Percentiles rank a stretch among this genome's conserved stretches.
These are phyloP conservation scores for Mastacembelus armatus DNA, from an alignment of 2,797 vertebrate species.

Conservation along the genomic window DNA sequence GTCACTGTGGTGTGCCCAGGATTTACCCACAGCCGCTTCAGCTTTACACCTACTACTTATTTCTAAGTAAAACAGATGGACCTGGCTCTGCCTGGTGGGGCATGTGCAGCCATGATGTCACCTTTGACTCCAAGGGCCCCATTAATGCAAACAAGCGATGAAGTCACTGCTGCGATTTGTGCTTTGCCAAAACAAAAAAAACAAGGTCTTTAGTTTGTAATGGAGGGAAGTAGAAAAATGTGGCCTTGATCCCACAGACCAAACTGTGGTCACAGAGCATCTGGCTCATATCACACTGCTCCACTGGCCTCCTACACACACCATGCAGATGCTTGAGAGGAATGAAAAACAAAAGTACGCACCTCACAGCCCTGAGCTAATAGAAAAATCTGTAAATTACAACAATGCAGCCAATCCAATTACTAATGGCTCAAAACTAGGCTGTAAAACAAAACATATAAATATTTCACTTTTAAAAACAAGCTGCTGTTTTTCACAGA, in stretches of 20 bases:
- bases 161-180: constrained; percentile 1
- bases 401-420: no score
- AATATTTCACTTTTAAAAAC: no score
- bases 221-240: neutral
- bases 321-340: neutral
- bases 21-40: neutral
- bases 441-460: no score
- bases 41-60: constrained; percentile 17
- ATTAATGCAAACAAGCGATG: constrained; percentile 28
- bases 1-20: neutral
- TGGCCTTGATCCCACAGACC: neutral
- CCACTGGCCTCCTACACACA: neutral
- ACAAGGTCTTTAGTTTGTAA: neutral
- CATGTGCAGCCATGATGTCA: constrained; percentile 6
- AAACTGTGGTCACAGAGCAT: neutral
- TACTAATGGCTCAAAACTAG: no score
- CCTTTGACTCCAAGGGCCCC: constrained; percentile 17
- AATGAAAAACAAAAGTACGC: neutral
- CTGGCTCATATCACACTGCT: neutral
- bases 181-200: neutral
- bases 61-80: constrained; percentile 20
- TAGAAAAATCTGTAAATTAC: no score
- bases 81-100: neutral
- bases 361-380: no score
- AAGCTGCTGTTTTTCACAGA: no score